Conservation (phyloP, 2,113 vertebrate species). For the Osmerus eperlanus region DNA sequence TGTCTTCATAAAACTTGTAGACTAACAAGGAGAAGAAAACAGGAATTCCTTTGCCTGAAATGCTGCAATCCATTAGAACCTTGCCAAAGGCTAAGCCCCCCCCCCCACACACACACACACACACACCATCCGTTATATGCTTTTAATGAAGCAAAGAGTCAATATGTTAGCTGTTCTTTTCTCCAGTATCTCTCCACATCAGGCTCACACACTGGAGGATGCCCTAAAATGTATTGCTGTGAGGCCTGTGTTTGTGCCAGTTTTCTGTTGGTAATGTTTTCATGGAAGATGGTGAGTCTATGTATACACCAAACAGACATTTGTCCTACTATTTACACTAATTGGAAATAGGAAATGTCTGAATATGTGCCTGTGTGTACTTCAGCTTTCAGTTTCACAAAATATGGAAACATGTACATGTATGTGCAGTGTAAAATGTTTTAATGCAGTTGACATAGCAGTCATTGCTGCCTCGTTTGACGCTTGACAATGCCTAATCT, state of each 20-base stretch:
- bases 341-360: too few relatives aligned
- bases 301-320: not conserved
- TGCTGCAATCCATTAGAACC: slow-evolving; percentile 31
- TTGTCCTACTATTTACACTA: too few relatives aligned
- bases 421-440: too few relatives aligned
- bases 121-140: slow-evolving; percentile 27
- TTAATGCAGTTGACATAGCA: too few relatives aligned
- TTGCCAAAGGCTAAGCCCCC: slow-evolving; percentile 42
- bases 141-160: slow-evolving; percentile 57
- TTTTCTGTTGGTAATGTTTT: slow-evolving; percentile 43
- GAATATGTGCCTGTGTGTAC: too few relatives aligned
- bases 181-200: slow-evolving; percentile 48
- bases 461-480: too few relatives aligned
- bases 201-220: slow-evolving; percentile 61
- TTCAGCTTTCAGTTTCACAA: too few relatives aligned
- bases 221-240: slow-evolving; percentile 57
- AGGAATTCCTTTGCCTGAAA: slow-evolving; percentile 30
- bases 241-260: slow-evolving; percentile 47
- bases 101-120: not conserved
- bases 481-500: too few relatives aligned
- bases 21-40: slow-evolving; percentile 12
- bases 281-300: slow-evolving; percentile 40
- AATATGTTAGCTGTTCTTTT: slow-evolving; percentile 64
- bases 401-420: too few relatives aligned
- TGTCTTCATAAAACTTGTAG: too few relatives aligned